phyloP scores from a whole-genome alignment of 2,797 vertebrate species.

The Naso thynnoides region DNA sequence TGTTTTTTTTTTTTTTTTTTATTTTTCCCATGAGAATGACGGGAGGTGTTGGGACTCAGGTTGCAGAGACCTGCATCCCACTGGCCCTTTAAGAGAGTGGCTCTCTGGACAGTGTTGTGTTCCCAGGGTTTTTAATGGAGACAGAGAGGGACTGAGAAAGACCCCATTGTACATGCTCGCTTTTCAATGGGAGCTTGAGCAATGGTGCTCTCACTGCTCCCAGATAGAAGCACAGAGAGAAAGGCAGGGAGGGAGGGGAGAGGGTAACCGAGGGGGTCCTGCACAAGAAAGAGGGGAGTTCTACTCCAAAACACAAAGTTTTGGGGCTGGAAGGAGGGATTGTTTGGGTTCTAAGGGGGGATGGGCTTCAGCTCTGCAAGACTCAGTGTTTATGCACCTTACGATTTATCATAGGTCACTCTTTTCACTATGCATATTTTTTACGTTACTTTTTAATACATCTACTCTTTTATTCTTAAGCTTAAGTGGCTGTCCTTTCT shows the following conservation, averaged over 20 bases:
- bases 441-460: too few relatives aligned
- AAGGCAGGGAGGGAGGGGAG: constrained; percentile 42
- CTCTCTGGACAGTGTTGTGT: constrained; percentile 79
- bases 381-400: constrained; percentile 40
- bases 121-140: constrained; percentile 88
- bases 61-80: constrained; percentile 48
- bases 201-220: constrained; percentile 79
- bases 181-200: constrained; percentile 83
- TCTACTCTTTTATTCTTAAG: too few relatives aligned
- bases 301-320: constrained; percentile 71
- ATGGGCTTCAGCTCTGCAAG: constrained; percentile 31
- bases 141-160: constrained; percentile 85
- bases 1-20: neutral
- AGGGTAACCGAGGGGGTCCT: constrained; percentile 71
- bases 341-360: constrained; percentile 68
- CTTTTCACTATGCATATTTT: too few relatives aligned
- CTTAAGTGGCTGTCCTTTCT: too few relatives aligned
- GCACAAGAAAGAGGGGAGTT: constrained; percentile 67
- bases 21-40: constrained; percentile 52
- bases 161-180: constrained; percentile 83
- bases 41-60: constrained; percentile 53
- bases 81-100: constrained; percentile 85
- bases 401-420: too few relatives aligned
- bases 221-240: constrained; percentile 65
- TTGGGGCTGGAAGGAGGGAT: constrained; percentile 46